Base-by-base conservation (phyloP, 2,797 vertebrate genomes). In the Gambelia wislizenii region DNA sequence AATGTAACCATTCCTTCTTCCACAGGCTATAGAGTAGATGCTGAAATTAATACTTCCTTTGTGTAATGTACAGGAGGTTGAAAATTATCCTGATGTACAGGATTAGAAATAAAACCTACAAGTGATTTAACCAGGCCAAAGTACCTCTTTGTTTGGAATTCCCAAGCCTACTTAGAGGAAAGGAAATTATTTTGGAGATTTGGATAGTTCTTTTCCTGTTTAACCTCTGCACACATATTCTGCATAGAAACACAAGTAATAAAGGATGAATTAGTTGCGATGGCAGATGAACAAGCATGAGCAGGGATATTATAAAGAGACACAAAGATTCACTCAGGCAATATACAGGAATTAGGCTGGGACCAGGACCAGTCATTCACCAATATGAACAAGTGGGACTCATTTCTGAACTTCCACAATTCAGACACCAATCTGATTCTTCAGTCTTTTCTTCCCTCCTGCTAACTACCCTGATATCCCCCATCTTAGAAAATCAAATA, bases 1-100 rank as follows among this genome's bases (percentile, higher is more conserved):
- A 87, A 39, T 69, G 64, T 36, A 80, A 87, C 67, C 49, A 42
- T 69, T 36, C 64, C 39, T 80, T 72, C 18, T 78, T 80, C 64
- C 36, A 42, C 42, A 87, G 76, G 30, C 47, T 33, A 13, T 56
- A 69, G 36, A 39, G 64, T 67, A 12, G 18, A 20, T 42, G 25
- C 64, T 81, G 77, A 44, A 81, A 87, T 72, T 81, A 81, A 72
- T 80, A 87, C 25, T 70, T 20, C 36, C 39, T 81, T 80, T 70
- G 56, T 81, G 30, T 79, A 70, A 54, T 33, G 33, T 81, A 54
- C 30, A 39, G 36, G 27, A 39, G 52, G 64, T 22, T 67, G 30
- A 69, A 64, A 79, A 39, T 39, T 78, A 39, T 64, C 67, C 25
- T 33, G 30, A 69, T 80, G 16, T 59, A 70, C 16, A 70, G 30